phyloP scores from a whole-genome alignment of 2,797 vertebrate species.

The Cyprinella venusta region DNA sequence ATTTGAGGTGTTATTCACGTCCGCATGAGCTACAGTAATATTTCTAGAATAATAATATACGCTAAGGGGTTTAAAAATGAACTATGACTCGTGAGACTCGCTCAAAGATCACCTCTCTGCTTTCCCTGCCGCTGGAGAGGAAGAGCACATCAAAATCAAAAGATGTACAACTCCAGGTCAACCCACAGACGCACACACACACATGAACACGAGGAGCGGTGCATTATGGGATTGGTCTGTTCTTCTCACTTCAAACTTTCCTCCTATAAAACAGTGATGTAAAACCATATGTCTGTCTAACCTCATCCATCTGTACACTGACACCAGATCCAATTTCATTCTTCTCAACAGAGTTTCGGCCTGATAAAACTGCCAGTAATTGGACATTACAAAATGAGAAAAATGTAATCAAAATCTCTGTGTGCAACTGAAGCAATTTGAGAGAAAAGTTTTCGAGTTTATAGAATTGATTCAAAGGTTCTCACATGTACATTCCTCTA shows the following conservation, averaged over 20 bases:
- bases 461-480: not conserved
- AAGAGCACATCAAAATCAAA: not conserved
- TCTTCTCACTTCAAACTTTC: constrained; percentile 18
- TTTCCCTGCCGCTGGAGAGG: not conserved
- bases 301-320: constrained; percentile 32
- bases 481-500: not conserved
- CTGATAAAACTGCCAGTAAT: constrained; percentile 36
- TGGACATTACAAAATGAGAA: constrained; percentile 34
- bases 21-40: not conserved
- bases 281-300: constrained; percentile 29
- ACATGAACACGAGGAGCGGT: not conserved
- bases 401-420: not conserved
- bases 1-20: not conserved
- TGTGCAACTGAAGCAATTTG: constrained; percentile 29
- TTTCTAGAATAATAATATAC: not conserved
- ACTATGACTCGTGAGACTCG: not conserved
- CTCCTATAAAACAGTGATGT: not conserved
- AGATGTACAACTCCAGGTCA: not conserved
- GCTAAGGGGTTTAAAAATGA: not conserved
- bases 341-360: constrained; percentile 23
- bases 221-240: constrained; percentile 14
- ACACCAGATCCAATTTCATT: constrained; percentile 38
- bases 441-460: not conserved
- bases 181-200: not conserved
- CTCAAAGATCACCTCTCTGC: not conserved